Percentiles rank a stretch among this genome's conserved stretches.
phyloP scores from a whole-genome alignment of 2,113 vertebrate genomes.

The Atherinomorus stipes region DNA sequence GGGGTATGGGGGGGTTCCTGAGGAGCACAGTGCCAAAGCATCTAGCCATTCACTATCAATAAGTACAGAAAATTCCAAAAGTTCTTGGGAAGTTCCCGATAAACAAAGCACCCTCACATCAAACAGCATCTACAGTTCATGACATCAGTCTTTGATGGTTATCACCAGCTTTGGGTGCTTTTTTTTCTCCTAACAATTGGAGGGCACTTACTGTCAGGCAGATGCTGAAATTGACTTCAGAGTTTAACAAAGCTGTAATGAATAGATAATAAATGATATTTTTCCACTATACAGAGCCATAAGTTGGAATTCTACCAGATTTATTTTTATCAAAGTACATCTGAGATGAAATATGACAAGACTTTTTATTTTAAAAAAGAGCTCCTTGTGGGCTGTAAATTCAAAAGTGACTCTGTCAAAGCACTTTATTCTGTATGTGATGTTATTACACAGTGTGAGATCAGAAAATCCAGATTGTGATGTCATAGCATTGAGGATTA shows the following conservation, averaged over 20 bases:
- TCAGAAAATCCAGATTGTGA: constrained; percentile 25
- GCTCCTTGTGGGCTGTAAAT: constrained; percentile 13
- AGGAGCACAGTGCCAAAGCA: too few relatives aligned
- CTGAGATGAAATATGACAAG: constrained; percentile 34
- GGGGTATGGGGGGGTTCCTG: too few relatives aligned
- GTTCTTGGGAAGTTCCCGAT: too few relatives aligned
- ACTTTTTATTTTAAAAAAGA: constrained; percentile 23
- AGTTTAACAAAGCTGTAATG: constrained; percentile 63
- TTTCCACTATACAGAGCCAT: constrained; percentile 37
- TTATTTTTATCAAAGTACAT: constrained; percentile 41
- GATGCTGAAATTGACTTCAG: constrained; percentile 49
- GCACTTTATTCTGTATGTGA: too few relatives aligned
- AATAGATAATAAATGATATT: constrained; percentile 58
- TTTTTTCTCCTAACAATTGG: constrained; percentile 39
- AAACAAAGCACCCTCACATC: not conserved
- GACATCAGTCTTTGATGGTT: not conserved
- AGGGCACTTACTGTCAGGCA: constrained; percentile 49
- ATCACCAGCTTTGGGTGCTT: constrained; percentile 6
- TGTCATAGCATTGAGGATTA: not conserved
- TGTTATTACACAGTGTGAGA: not conserved
- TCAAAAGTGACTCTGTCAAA: constrained; percentile 6
- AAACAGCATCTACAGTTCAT: not conserved
- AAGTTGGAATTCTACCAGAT: constrained; percentile 42
- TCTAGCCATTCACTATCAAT: not conserved
- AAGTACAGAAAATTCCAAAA: not conserved